Base-by-base conservation (phyloP, 2,888 invertebrate genomes). In the Agrochola litura region DNA sequence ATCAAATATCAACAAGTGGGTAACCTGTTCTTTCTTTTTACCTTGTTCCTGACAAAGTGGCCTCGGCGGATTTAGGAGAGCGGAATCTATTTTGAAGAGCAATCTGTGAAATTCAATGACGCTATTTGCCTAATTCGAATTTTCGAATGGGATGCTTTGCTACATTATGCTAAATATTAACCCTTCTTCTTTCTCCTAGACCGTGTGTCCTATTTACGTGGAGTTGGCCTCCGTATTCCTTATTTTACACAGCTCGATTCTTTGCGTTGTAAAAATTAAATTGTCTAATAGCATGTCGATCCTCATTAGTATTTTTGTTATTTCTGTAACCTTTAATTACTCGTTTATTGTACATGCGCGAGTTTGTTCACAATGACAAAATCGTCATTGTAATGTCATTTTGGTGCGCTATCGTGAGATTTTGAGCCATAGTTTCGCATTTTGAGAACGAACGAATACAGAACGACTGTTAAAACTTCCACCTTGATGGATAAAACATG, bases 361-460 rank as follows among this genome's bases (percentile, higher is more conserved):
- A 56, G 14, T 70, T 70, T 56, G 30, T 43, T 46, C 25, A 65
- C 81, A 76, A 77, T 86, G 67, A 79, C 71, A 86, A 70, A 46
- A 43, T 69, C 58, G 73, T 58, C 74, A 81, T 80, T 86, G 74
- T 67, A n/a, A 54, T 80, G 73, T 80, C 46, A 74, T 61, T 70
- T 64, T 66, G 30, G 72, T 56, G 69, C 46, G 58, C 30, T 64
- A 66, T 75, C 84, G 84, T 86, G 84, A 76, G 84, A 84, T 56
- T 84, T 76, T 2, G 37, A 71, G 30, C 12, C 22, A 41, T 41
- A 61, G n/a, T 64, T 63, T 60, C 30, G 46, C 37, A 52, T 79
- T 69, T 73, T 60, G 65, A 75, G 65, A n/a, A 82, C 49, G 10
- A 64, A 25, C 8, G 49, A 68, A 75, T 58, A 30, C 12, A 70